Evolutionary conservation across 30 jellyfish, hydroid and myxozoan genomes (phyloP).

Genomic region (Catostylus mosaicus): DNA sequence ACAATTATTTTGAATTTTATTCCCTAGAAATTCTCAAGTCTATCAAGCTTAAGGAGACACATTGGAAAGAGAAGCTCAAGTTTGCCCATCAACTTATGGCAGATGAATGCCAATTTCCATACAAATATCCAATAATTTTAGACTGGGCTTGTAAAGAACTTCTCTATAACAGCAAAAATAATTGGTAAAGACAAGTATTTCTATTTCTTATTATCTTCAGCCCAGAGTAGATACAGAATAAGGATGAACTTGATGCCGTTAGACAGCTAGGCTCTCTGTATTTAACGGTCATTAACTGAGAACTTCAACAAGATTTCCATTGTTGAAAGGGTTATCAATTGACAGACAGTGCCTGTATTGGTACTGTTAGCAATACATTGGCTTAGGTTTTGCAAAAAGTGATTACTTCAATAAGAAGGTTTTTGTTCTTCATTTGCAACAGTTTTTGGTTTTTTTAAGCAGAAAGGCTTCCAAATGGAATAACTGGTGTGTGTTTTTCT

Average conservation of each 20-base stretch:
- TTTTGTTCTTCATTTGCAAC: too few relatives aligned
- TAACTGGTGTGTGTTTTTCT: too few relatives aligned
- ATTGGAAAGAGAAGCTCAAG: conserved; percentile 35
- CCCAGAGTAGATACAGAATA: not conserved
- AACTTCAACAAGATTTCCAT: not conserved
- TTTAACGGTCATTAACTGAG: too few relatives aligned
- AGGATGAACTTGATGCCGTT: too few relatives aligned
- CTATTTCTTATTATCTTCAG: not conserved
- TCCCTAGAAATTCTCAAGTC: conserved; percentile 22
- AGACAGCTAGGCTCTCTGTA: too few relatives aligned
- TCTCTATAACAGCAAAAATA: conserved; percentile 11
- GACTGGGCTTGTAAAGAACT: conserved; percentile 69
- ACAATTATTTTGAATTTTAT: too few relatives aligned
- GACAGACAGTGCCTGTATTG: too few relatives aligned
- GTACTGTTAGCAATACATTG: too few relatives aligned
- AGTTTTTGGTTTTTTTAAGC: too few relatives aligned
- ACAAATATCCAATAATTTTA: conserved; percentile 36
- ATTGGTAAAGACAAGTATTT: not conserved
- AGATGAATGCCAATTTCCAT: conserved; percentile 24
- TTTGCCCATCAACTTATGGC: conserved; percentile 23
- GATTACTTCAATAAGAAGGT: too few relatives aligned
- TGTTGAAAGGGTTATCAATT: not conserved
- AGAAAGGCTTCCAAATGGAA: too few relatives aligned
- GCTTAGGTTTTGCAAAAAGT: too few relatives aligned
- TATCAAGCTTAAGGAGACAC: conserved; percentile 29